These are phyloP conservation scores for Brenthis daphne DNA, from an alignment of 2,888 invertebrate species.

Conservation along the genomic window DNA sequence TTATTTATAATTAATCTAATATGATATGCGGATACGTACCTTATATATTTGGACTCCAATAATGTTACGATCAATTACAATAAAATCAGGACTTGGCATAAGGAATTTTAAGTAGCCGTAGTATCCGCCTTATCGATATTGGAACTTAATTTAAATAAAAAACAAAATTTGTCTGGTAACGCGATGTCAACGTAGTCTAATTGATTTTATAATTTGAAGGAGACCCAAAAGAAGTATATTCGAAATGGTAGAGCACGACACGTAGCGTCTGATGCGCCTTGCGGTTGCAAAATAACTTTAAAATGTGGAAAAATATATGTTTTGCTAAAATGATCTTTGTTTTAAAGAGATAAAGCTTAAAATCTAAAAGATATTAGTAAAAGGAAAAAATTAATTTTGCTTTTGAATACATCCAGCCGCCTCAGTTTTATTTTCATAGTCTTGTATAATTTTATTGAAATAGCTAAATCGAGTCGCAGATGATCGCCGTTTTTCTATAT, in stretches of 20 bases:
- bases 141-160: conserved; percentile 32
- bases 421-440: conserved; percentile 62
- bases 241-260: conserved; percentile 60
- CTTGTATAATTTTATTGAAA: conserved; percentile 66
- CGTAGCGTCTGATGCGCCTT: conserved; percentile 47
- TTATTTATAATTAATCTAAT: too few relatives aligned
- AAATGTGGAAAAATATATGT: conserved; percentile 4
- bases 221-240: conserved; percentile 61
- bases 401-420: conserved; percentile 42
- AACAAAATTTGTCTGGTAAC: conserved; percentile 32
- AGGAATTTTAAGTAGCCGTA: background rate
- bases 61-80: background rate
- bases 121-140: conserved; percentile 20
- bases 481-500: conserved; percentile 36
- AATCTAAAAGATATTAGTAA: conserved; percentile 34
- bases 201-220: conserved; percentile 71
- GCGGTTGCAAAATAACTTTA: conserved; percentile 35
- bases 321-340: conserved; percentile 17
- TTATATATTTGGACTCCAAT: too few relatives aligned
- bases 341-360: conserved; percentile 40
- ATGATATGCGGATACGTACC: too few relatives aligned
- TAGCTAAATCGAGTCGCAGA: conserved; percentile 48
- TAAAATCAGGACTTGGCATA: background rate
- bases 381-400: conserved; percentile 40
- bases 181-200: conserved; percentile 56